phyloP scores from a whole-genome alignment of 1,140 invertebrate species.

The Drosophila busckii region DNA sequence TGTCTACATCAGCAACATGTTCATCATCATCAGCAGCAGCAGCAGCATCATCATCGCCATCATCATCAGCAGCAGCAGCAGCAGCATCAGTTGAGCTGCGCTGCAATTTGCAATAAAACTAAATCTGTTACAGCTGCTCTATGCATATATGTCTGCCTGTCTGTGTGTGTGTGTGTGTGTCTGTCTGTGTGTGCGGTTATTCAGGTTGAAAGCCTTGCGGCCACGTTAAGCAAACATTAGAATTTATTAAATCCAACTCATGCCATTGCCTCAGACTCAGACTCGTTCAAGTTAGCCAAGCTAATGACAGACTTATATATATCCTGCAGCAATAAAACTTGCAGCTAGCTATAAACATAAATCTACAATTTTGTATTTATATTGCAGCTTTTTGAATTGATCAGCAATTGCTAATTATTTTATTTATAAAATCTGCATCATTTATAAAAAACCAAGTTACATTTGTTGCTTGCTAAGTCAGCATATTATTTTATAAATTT shows the following conservation, averaged over 20 bases:
- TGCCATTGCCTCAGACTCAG: conserved; percentile 6
- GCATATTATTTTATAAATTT: too few relatives aligned
- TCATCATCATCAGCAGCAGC: too few relatives aligned
- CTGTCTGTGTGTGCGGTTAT: conserved; percentile 39
- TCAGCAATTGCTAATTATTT: too few relatives aligned
- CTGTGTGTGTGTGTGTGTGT: background rate
- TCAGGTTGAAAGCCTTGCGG: conserved; percentile 61
- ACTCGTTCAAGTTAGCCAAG: conserved; percentile 2
- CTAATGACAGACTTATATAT: too few relatives aligned
- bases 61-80: background rate
- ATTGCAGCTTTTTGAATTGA: too few relatives aligned
- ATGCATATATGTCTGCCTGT: background rate
- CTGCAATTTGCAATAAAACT: conserved; percentile 72
- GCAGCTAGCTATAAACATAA: too few relatives aligned
- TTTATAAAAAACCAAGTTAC: too few relatives aligned
- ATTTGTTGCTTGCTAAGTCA: too few relatives aligned
- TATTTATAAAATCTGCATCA: too few relatives aligned
- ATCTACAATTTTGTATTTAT: too few relatives aligned
- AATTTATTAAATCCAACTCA: conserved; percentile 70
- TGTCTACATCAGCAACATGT: conserved; percentile 67
- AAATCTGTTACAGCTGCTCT: conserved; percentile 50
- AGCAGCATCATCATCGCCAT: background rate
- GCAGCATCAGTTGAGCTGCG: conserved; percentile 30
- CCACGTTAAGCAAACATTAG: conserved; percentile 72
- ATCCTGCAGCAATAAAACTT: too few relatives aligned